These are phyloP conservation scores for Ceyx cyanopectus DNA, from an alignment of 2,113 vertebrate species.

Conservation along the genomic window DNA sequence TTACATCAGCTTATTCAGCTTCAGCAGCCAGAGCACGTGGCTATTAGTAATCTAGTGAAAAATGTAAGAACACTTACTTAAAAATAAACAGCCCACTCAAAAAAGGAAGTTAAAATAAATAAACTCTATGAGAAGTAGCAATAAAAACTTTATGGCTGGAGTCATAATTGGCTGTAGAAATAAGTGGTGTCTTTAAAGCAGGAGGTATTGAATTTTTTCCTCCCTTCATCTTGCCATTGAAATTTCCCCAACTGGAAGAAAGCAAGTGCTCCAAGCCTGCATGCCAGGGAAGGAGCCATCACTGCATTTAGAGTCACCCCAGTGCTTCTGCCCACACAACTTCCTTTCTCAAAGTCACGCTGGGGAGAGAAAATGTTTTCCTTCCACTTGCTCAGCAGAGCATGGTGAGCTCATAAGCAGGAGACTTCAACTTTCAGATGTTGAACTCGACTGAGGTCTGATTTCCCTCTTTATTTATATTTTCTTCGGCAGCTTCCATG, in stretches of 20 bases:
- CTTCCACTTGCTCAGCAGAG: slow-evolving; percentile 62
- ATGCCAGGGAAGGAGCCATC: background rate
- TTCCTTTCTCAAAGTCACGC: slow-evolving; percentile 67
- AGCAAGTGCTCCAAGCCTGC: background rate
- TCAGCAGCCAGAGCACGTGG: slow-evolving; percentile 71
- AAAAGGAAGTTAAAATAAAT: slow-evolving; percentile 71
- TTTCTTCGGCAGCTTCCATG: slow-evolving; percentile 28
- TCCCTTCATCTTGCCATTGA: background rate
- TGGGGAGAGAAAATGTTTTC: slow-evolving; percentile 43
- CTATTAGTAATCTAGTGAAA: slow-evolving; percentile 75
- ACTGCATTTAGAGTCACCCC: slow-evolving; percentile 10
- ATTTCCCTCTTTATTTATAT: slow-evolving; percentile 10
- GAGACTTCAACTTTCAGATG: slow-evolving; percentile 48
- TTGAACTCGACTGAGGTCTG: background rate
- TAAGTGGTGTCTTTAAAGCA: background rate
- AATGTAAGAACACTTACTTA: slow-evolving; percentile 68
- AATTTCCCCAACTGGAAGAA: background rate
- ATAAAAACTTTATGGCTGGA: slow-evolving; percentile 26
- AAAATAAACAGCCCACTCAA: slow-evolving; percentile 73
- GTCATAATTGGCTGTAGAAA: slow-evolving; percentile 11
- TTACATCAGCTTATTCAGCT: slow-evolving; percentile 71
- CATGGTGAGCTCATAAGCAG: slow-evolving; percentile 60
- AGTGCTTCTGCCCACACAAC: slow-evolving; percentile 57
- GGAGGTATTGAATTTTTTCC: background rate
- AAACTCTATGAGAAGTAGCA: slow-evolving; percentile 51